Evolutionary conservation across 2,113 vertebrate species (phyloP).

Genomic region (Phaethon lepturus): DNA sequence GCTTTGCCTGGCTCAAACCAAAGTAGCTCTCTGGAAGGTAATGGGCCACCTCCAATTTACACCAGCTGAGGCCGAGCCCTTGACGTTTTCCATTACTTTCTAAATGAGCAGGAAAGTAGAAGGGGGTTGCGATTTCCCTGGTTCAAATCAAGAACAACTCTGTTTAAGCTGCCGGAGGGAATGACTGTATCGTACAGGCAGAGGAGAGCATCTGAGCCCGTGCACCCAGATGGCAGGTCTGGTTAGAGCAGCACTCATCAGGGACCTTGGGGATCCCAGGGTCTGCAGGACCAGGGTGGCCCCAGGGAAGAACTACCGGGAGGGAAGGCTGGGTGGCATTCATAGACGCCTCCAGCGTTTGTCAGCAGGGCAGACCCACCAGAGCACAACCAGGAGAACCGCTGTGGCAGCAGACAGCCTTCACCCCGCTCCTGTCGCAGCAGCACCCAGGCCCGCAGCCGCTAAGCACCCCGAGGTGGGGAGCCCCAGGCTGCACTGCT

Average conservation of each 20-base stretch:
- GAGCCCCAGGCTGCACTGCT: not conserved
- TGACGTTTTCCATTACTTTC: not conserved
- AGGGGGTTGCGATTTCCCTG: not conserved
- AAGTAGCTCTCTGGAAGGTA: not conserved
- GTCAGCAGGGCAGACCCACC: not conserved
- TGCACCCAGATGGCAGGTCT: not conserved
- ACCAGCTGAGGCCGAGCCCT: not conserved
- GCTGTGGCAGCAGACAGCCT: not conserved
- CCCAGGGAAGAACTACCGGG: not conserved
- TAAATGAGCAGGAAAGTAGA: not conserved
- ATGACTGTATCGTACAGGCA: accelerated
- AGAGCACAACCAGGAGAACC: not conserved
- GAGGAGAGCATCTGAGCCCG: not conserved
- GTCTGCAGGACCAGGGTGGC: not conserved
- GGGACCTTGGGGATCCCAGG: not conserved
- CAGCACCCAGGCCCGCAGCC: accelerated
- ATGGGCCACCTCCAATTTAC: not conserved
- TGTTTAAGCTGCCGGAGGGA: not conserved
- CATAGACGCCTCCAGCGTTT: not conserved
- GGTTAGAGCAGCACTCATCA: not conserved
- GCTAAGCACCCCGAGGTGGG: not conserved
- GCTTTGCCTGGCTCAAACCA: not conserved
- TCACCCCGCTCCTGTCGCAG: accelerated
- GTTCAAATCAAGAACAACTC: not conserved
- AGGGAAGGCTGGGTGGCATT: not conserved